Evolutionary conservation across 2,888 invertebrate genomes (phyloP).

Genomic region (Linnaemya vulpina): DNA sequence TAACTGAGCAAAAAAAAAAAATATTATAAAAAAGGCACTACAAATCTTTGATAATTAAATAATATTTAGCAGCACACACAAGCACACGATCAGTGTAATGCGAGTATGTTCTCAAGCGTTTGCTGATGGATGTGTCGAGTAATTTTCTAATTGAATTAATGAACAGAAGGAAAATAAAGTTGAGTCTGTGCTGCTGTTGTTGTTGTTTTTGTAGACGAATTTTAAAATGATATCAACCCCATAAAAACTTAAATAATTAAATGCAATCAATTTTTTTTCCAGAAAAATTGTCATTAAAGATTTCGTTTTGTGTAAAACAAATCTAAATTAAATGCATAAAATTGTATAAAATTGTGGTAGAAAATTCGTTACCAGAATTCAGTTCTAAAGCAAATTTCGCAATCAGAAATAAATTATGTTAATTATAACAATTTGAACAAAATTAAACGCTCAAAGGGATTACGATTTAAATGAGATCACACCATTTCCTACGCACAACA

Average conservation of each 20-base stretch:
- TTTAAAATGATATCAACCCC: constrained; percentile 53
- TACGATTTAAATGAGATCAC: too few species aligned
- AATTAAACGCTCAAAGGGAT: too few species aligned
- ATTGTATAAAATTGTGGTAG: background rate
- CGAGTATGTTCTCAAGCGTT: constrained; percentile 35
- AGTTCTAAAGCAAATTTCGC: too few species aligned
- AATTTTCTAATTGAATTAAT: constrained; percentile 71
- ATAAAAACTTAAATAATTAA: constrained; percentile 58
- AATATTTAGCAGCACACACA: constrained; percentile 60
- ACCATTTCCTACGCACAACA: too few species aligned
- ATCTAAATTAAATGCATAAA: too few species aligned
- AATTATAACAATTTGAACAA: too few species aligned
- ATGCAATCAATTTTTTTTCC: constrained; percentile 55
- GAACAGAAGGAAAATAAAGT: constrained; percentile 25
- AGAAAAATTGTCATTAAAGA: constrained; percentile 39
- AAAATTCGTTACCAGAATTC: too few species aligned
- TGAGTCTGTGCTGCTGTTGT: constrained; percentile 9
- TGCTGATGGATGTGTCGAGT: constrained; percentile 52
- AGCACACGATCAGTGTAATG: constrained; percentile 38
- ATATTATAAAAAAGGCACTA: constrained; percentile 30
- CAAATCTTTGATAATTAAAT: constrained; percentile 71
- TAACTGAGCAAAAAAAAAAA: constrained; percentile 28
- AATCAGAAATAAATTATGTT: too few species aligned
- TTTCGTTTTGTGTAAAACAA: constrained; percentile 13
- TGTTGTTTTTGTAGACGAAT: constrained; percentile 7